phyloP scores from a whole-genome alignment of 2,113 vertebrate species.

The Anseranas semipalmata region DNA sequence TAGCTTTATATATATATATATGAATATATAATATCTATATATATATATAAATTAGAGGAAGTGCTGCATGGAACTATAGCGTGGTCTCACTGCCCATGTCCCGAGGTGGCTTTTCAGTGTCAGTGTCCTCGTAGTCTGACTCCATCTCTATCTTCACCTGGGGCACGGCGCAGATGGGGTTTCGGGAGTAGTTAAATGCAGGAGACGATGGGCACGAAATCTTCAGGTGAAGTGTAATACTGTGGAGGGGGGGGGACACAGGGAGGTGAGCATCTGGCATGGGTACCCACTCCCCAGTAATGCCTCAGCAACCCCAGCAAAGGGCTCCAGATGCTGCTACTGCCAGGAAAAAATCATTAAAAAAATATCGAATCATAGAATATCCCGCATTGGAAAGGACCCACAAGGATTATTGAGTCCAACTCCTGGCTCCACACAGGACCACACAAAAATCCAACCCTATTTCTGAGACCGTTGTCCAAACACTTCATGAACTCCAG shows the following conservation, averaged over 20 bases:
- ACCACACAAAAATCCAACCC: too few relatives aligned
- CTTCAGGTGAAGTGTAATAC: constrained; percentile 96
- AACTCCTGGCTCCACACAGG: too few relatives aligned
- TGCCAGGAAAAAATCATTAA: not conserved
- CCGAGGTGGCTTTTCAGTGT: constrained; percentile 78
- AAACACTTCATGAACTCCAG: too few relatives aligned
- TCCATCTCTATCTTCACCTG: constrained; percentile 98
- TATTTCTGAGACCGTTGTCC: too few relatives aligned
- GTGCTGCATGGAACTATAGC: constrained; percentile 66
- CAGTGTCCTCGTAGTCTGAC: constrained; percentile 88
- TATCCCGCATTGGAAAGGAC: too few relatives aligned
- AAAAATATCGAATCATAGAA: rapidly evolving
- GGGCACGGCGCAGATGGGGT: constrained; percentile 83
- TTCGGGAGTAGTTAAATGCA: constrained; percentile 81
- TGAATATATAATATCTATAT: not conserved
- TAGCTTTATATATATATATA: constrained; percentile 1
- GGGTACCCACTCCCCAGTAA: rapidly evolving
- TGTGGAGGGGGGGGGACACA: constrained; percentile 53
- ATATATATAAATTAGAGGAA: not conserved
- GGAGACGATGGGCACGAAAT: constrained; percentile 94
- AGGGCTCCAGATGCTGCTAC: not conserved
- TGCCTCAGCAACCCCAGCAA: not conserved
- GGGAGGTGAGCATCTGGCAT: not conserved
- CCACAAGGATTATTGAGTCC: too few relatives aligned
- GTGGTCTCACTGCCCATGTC: constrained; percentile 90